A percentile compares a stretch with the other conserved stretches of the same genome.
These are phyloP conservation scores for Fopius arisanus DNA, from an alignment of 1,140 invertebrate species.

Conservation along the genomic window DNA sequence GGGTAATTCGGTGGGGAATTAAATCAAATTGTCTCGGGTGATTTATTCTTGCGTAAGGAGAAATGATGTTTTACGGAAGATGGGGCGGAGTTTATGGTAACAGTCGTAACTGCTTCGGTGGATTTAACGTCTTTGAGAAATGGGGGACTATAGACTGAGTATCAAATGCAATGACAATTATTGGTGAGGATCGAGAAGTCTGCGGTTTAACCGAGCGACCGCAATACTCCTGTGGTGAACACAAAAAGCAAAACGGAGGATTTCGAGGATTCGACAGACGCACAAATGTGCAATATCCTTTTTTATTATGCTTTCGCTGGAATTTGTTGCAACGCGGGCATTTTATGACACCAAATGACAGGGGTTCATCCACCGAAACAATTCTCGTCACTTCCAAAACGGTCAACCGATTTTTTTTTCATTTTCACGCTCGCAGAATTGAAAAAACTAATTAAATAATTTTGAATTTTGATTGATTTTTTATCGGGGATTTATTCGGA, in stretches of 20 bases:
- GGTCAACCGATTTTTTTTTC: too few species aligned
- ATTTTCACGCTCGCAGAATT: too few species aligned
- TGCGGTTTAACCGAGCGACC: background rate
- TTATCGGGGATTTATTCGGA: too few species aligned
- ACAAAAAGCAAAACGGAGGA: background rate
- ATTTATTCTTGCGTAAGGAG: background rate
- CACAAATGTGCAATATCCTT: background rate
- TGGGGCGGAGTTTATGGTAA: background rate
- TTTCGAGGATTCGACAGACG: background rate
- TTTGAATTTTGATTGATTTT: too few species aligned
- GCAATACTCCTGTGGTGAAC: background rate
- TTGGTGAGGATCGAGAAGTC: background rate
- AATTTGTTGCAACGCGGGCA: background rate
- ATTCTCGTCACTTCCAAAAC: too few species aligned
- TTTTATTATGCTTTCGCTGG: background rate
- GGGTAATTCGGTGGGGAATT: background rate
- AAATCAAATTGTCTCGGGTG: background rate
- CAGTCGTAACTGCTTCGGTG: background rate
- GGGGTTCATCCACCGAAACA: too few species aligned
- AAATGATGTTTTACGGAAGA: background rate
- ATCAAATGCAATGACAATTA: background rate
- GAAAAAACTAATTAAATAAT: too few species aligned
- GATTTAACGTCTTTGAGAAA: background rate
- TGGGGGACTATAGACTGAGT: background rate
- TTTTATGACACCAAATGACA: background rate